Base-by-base conservation (phyloP, 2,113 vertebrate species). In the Collichthys lucidus region DNA sequence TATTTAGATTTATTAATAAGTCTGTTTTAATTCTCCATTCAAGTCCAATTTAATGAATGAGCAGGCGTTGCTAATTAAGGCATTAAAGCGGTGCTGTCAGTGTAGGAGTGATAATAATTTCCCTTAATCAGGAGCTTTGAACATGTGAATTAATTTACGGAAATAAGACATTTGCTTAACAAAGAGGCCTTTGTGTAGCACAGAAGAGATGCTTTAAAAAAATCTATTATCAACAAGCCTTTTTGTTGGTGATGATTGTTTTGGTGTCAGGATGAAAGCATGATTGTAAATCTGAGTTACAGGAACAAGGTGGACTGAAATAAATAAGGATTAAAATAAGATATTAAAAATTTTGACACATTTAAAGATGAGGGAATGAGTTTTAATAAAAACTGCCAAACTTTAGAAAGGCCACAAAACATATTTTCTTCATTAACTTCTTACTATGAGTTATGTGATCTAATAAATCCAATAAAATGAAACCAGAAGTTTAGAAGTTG, bases 31-130 rank as follows among this genome's bases (percentile, higher is more conserved):
- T 73, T 78, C 5, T 82, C 68, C 77, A 8, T 68, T 35, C 73
- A 75, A 72, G 74, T 67, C 66, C 53, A 24, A 31, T 19, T 73
- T 88, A 84, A 82, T 86, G 72, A 89, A 87, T 55, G 52, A 80
- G 82, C 74, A 44, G 81, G 69, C 11, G 0, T 72, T 67, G 57
- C 80, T 88, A 86, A 91, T 92, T 76, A 88, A 90, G 75, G 31
- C 52, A 66, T 76, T 84, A 88, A 85, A 83, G 14, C 35, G 15
- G 22, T 56, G 20, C 53, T 46, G 74, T 81, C 69, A 66, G 63
- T 64, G 82, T 69, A 73, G 71, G 49, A 67, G 26, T 75, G 60
- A 62, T 88, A 75, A 87, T 84, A 82, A 70, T 42, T 86, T 74
- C 29, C 20, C 42, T 77, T 85, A 84, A 88, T 89, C 70, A 67